Evolutionary conservation across 1,140 invertebrate species (phyloP), one percentile per base, ranked within the genome.

Genomic region (Halictus rubicundus): DNA sequence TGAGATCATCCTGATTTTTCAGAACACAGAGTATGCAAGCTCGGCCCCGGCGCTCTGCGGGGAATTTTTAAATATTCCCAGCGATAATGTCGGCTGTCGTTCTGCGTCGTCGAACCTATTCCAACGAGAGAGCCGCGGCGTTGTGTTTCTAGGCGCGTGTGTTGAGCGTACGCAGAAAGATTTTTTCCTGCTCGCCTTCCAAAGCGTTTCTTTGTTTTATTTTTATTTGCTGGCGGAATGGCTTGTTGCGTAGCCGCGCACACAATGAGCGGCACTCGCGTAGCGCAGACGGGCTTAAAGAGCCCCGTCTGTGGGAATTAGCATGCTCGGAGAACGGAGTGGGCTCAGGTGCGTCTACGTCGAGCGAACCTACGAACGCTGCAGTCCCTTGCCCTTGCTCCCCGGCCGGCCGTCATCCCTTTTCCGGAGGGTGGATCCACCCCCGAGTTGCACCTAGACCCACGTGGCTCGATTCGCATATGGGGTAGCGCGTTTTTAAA

Each of bases 241-340:
- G 49, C 49, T 14, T 42, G 54, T 37, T 73, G 77, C 54, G 68
- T 68, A 49, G 54, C 57, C 59, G 4, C 42, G 72, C 64, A 39
- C 37, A 76, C 78, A 85, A 84, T 68, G 83, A 81, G 77, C 66
- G 72, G 49, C 70, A 68, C 32, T 72, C 60, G 61, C 37, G 32
- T 37, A 46, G 72, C 63, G 68, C 80, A 77, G 82, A 87, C 84
- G 78, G 59, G 86, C 83, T 88, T 87, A 87, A 88, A 88, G 81
- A 85, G 54, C 60, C 81, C 57, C 81, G 75, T 88, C 78, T 87
- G 83, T 83, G 87, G 81, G 83, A 88, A 88, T 88, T 88, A 88
- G 86, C 83, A 60, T 85, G 87, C 71, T 84, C 69, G 78, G 83
- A 66, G 85, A 81, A 81, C 77, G 80, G 68, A 74, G 71, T 74